Conservation (phyloP, 2,888 invertebrate genomes). For the Hesperia comma region DNA sequence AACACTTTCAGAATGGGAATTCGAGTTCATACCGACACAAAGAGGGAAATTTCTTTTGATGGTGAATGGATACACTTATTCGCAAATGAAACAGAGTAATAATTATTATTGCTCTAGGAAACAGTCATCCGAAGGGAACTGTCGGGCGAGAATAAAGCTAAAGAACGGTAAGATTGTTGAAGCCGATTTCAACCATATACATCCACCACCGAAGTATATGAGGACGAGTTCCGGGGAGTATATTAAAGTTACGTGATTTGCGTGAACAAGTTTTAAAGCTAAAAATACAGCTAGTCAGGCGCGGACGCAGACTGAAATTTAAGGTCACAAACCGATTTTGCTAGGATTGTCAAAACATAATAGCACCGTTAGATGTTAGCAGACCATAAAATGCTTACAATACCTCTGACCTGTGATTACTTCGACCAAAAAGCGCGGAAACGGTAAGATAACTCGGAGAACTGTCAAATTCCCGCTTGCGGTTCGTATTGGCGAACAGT, state of each 20-base stretch:
- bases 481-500: no score
- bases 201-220: conserved; percentile 52
- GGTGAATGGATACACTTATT: conserved; percentile 50
- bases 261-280: no score
- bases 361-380: no score
- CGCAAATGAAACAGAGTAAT: conserved; percentile 44
- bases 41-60: conserved; percentile 48
- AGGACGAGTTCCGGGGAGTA: conserved; percentile 46
- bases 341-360: no score
- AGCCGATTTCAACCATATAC: conserved; percentile 46
- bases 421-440: no score
- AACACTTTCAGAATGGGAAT: conserved; percentile 35
- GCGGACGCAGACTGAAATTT: no score
- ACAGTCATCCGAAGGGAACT: conserved; percentile 27
- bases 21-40: conserved; percentile 51
- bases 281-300: no score
- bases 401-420: no score
- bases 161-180: conserved; percentile 38
- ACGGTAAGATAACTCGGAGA: no score
- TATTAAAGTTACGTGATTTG: conserved; percentile 38
- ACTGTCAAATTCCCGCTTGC: no score
- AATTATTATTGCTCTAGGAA: conserved; percentile 56
- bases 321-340: no score
- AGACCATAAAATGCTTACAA: no score
- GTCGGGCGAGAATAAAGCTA: conserved; percentile 39